phyloP scores from a whole-genome alignment of 2,113 vertebrate species.

The Hydrochoerus hydrochaeris region DNA sequence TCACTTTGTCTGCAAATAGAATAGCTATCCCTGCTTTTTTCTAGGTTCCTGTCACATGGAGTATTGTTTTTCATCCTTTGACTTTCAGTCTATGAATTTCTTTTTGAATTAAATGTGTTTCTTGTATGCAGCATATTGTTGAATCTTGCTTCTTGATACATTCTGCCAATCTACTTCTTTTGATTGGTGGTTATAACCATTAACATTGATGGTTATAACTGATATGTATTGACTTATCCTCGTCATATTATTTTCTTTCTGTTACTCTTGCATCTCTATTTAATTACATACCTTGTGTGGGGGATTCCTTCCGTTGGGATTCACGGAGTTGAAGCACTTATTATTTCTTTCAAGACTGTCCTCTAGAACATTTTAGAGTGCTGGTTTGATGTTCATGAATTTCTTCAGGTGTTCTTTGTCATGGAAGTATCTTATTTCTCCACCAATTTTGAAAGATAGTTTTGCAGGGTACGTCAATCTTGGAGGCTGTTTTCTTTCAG shows the following conservation, averaged over 20 bases:
- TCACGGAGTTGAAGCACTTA: not conserved
- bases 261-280: not conserved
- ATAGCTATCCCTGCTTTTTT: not conserved
- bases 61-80: not conserved
- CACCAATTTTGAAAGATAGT: not conserved
- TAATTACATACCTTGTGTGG: not conserved
- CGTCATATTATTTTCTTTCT: not conserved
- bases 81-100: not conserved
- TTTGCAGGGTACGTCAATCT: not conserved
- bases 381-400: not conserved
- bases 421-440: not conserved
- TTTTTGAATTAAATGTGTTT: not conserved
- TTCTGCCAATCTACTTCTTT: not conserved
- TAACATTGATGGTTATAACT: not conserved
- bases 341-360: not conserved
- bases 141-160: not conserved
- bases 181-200: not conserved
- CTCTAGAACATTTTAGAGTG: not conserved
- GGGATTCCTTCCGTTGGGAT: not conserved
- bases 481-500: not conserved
- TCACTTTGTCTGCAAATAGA: not conserved
- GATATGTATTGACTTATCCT: not conserved
- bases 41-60: not conserved
- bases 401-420: not conserved
- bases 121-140: not conserved